Evolutionary conservation across 92 coral and sea anemone genomes (phyloP), one percentile per base, ranked within the genome.

Genomic region (Palythoa caribaeorum): DNA sequence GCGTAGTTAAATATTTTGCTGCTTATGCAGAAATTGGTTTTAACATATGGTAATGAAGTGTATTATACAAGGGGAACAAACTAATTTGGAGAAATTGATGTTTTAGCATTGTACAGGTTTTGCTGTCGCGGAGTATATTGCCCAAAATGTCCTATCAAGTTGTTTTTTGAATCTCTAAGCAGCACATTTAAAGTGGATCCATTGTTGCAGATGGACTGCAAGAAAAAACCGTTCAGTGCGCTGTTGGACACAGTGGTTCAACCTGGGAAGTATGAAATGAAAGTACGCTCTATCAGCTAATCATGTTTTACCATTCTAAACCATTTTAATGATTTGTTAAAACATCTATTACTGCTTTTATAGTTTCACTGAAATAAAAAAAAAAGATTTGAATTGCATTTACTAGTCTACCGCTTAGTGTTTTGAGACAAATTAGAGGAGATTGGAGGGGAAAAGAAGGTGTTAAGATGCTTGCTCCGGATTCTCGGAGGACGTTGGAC

Each of bases 71-170:
- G 7, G 5, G 50, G 50, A 8, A 4, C 6, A 44, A 44, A 44
- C 50, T 44, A 4, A 44, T 44, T 44, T 1, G 0, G 50, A 44
- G 7, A 44, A 44, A 44, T 44, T 44, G 50, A 44, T 53, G 17
- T 77, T 77, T 77, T 19, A 77, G 83, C 50, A 3, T 37, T 77
- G 17, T 77, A 77, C 66, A 77, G 77, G 73, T 88, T 90, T 78
- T 94, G 96, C 51, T 94, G 93, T 50, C 94, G 89, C 16, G 96
- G 96, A 12, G 87, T 84, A 16, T 83, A 92, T 74, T 94, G 93
- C 48, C 94, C 96, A 3, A 80, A 39, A 15, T 77, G 83, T 54
- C 83, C 83, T 1, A 38, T 77, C 28, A 77, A 77, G 68, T 54
- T 94, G 11, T 66, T 73, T 68, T 83, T 94, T 7, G 70, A 72